Conservation (phyloP, 1,140 invertebrate species). For the Cydia splendana region DNA sequence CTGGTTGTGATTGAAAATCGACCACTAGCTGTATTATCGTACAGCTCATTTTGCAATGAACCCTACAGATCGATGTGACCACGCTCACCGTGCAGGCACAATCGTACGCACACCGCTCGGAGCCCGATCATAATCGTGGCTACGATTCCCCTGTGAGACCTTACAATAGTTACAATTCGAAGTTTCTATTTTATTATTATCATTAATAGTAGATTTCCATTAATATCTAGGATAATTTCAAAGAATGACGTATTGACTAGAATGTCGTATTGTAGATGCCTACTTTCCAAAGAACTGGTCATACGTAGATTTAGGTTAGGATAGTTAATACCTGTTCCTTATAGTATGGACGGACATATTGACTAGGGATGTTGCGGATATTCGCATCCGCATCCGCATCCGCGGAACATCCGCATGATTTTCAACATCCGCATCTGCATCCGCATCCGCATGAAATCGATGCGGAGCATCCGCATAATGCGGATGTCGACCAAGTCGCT, state of each 20-base stretch:
- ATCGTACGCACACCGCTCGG: conserved; percentile 22
- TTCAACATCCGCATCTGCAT: too few relatives aligned
- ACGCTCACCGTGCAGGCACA: conserved; percentile 27
- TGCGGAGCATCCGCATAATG: too few relatives aligned
- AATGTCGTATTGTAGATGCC: not conserved
- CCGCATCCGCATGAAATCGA: too few relatives aligned
- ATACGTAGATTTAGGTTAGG: not conserved
- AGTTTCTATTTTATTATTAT: not conserved
- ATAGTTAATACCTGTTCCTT: not conserved
- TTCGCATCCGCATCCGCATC: too few relatives aligned
- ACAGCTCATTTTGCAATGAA: conserved; percentile 20
- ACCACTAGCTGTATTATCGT: not conserved
- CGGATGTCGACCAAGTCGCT: too few relatives aligned
- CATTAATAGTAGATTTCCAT: not conserved
- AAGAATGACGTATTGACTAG: not conserved
- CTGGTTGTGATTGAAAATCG: not conserved
- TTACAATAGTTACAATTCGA: not conserved
- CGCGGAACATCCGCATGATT: too few relatives aligned
- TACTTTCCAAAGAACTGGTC: not conserved
- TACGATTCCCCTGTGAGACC: conserved; percentile 21
- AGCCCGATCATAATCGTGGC: conserved; percentile 3
- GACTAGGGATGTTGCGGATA: too few relatives aligned
- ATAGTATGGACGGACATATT: too few relatives aligned
- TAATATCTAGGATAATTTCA: not conserved
- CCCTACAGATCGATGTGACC: conserved; percentile 20